Conservation (phyloP, 2,113 vertebrate genomes). For the Channa maculata region DNA sequence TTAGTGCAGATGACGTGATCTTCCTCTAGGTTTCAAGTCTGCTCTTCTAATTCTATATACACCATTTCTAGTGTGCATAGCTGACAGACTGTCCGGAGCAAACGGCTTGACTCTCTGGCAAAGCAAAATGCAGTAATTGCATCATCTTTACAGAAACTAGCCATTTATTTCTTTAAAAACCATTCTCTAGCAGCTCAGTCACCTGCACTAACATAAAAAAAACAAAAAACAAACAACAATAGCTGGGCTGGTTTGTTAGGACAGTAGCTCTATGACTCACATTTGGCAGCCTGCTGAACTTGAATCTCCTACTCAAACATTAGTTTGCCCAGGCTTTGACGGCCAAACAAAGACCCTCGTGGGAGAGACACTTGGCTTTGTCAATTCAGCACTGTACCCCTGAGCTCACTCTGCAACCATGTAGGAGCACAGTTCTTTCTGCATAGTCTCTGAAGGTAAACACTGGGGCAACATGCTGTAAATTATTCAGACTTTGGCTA, state of each 20-base stretch:
- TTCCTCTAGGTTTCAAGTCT: constrained; percentile 7
- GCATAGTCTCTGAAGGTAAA: constrained; percentile 66
- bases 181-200: not conserved
- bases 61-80: constrained; percentile 10
- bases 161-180: constrained; percentile 16
- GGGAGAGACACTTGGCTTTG: constrained; percentile 65
- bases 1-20: constrained; percentile 30
- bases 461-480: constrained; percentile 71
- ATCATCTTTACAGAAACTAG: constrained; percentile 16
- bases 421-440: constrained; percentile 55
- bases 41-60: not conserved
- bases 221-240: not conserved
- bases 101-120: constrained; percentile 27
- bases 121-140: constrained; percentile 48
- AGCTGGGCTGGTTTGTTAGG: constrained; percentile 10
- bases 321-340: constrained; percentile 60
- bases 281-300: constrained; percentile 62
- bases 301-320: constrained; percentile 68
- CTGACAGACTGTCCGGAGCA: constrained; percentile 7
- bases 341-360: constrained; percentile 62
- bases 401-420: constrained; percentile 45
- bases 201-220: too few species aligned
- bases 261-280: constrained; percentile 60
- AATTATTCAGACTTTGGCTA: constrained; percentile 66
- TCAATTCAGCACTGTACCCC: constrained; percentile 60